phyloP scores from a whole-genome alignment of 2,888 invertebrate species.

The Calameuta idolon region DNA sequence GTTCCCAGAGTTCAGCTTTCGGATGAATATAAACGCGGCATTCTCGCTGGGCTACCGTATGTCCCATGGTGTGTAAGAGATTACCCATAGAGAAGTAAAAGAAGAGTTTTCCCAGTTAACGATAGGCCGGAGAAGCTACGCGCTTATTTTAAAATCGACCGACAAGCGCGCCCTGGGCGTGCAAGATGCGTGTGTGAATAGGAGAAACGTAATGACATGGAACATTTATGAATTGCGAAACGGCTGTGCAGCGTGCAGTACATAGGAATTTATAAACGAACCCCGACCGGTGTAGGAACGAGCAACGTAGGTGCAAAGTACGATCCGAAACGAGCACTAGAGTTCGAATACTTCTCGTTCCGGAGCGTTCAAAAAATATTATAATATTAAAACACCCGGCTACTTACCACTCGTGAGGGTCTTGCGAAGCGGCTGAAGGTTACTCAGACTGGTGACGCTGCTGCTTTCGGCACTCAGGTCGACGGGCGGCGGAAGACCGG shows the following conservation, averaged over 20 bases:
- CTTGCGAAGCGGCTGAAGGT: slow-evolving; percentile 85
- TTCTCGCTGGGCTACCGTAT: slow-evolving; percentile 34
- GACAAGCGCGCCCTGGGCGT: slow-evolving; percentile 55
- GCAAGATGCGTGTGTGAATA: slow-evolving; percentile 55
- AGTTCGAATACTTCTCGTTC: slow-evolving; percentile 40
- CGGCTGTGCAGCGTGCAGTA: slow-evolving; percentile 66
- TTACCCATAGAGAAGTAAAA: too few species aligned
- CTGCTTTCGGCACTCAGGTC: slow-evolving; percentile 95
- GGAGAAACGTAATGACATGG: slow-evolving; percentile 56
- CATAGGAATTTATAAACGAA: slow-evolving; percentile 48
- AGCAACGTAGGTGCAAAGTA: slow-evolving; percentile 34
- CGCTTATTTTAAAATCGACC: slow-evolving; percentile 30
- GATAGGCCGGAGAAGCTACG: too few species aligned
- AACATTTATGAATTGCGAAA: slow-evolving; percentile 65
- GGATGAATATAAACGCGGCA: not conserved
- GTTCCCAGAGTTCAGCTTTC: not conserved
- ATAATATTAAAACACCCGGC: not conserved
- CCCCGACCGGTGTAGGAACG: slow-evolving; percentile 43
- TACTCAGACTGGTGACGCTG: slow-evolving; percentile 92
- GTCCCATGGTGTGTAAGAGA: slow-evolving; percentile 48
- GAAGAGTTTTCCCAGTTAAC: not conserved
- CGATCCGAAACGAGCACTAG: slow-evolving; percentile 16
- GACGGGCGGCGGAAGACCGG: slow-evolving; percentile 82
- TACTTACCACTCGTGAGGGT: slow-evolving; percentile 78
- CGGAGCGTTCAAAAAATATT: slow-evolving; percentile 28